phyloP scores from a whole-genome alignment of 64 coral and sea anemone species.

The Orbicella faveolata region DNA sequence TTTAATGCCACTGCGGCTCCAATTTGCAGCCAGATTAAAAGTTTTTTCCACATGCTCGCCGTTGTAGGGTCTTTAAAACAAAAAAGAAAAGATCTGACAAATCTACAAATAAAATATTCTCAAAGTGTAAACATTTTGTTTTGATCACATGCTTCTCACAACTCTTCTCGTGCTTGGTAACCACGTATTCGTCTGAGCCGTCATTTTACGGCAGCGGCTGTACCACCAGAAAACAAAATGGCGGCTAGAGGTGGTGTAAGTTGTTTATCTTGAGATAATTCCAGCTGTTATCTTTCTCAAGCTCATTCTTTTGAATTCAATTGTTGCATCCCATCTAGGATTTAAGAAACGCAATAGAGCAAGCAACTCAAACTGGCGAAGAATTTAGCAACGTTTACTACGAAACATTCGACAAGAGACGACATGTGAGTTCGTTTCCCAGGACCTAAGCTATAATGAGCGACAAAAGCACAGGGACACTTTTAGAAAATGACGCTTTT shows the following conservation, averaged over 20 bases:
- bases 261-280: not conserved
- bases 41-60: not conserved
- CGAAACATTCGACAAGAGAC: slow-evolving; percentile 85
- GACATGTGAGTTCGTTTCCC: slow-evolving; percentile 66
- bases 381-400: slow-evolving; percentile 83
- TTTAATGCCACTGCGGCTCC: not conserved
- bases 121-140: slow-evolving; percentile 1
- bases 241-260: slow-evolving; percentile 68
- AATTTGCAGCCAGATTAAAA: slow-evolving; percentile 11
- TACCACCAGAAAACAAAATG: slow-evolving; percentile 23
- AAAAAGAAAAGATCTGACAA: not conserved
- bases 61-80: not conserved
- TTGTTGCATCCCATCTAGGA: slow-evolving; percentile 28
- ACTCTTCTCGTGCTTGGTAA: slow-evolving; percentile 3
- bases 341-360: slow-evolving; percentile 71
- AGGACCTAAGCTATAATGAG: too few species aligned
- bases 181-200: not conserved
- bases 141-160: not conserved
- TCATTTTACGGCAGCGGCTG: slow-evolving; percentile 46
- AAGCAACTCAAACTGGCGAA: slow-evolving; percentile 73
- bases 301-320: not conserved
- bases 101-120: not conserved
- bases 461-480: too few species aligned
- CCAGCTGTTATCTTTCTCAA: not conserved
- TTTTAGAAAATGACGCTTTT: too few species aligned